phyloP scores from a whole-genome alignment of 2,797 vertebrate genomes.

The Manis crassicaudata region DNA sequence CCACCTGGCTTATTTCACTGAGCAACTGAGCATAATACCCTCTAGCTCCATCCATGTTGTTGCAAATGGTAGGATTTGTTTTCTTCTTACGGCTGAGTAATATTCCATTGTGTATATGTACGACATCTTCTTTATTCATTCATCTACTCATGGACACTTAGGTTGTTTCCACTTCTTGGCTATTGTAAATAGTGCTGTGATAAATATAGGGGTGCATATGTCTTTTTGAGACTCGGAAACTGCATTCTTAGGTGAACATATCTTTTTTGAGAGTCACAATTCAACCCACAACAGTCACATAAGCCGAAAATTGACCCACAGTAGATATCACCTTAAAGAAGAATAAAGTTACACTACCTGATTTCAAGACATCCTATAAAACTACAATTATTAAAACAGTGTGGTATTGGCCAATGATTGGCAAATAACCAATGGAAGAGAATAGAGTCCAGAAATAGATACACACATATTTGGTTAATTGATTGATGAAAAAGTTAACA shows the following conservation, averaged over 20 bases:
- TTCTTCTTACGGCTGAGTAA: too few relatives aligned
- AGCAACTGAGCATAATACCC: too few relatives aligned
- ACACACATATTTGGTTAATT: not conserved
- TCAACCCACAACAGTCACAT: not conserved
- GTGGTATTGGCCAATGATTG: not conserved
- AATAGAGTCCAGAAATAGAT: not conserved
- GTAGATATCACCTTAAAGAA: slow-evolving; percentile 18
- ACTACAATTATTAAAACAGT: not conserved
- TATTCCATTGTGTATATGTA: too few relatives aligned
- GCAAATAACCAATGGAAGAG: not conserved
- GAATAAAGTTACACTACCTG: not conserved
- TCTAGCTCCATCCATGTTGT: too few relatives aligned
- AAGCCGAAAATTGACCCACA: not conserved
- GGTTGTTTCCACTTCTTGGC: too few relatives aligned
- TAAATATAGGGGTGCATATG: too few relatives aligned
- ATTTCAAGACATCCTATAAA: not conserved
- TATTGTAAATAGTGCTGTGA: too few relatives aligned
- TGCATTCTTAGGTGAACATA: not conserved
- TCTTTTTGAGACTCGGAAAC: too few relatives aligned
- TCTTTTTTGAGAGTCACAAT: not conserved
- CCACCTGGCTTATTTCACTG: too few relatives aligned
- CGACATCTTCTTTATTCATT: too few relatives aligned
- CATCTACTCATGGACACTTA: too few relatives aligned
- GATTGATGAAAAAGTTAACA: not conserved
- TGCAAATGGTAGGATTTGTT: too few relatives aligned